These are phyloP conservation scores for Hesperophylax magnus DNA, from an alignment of 1,140 invertebrate species.

Conservation along the genomic window DNA sequence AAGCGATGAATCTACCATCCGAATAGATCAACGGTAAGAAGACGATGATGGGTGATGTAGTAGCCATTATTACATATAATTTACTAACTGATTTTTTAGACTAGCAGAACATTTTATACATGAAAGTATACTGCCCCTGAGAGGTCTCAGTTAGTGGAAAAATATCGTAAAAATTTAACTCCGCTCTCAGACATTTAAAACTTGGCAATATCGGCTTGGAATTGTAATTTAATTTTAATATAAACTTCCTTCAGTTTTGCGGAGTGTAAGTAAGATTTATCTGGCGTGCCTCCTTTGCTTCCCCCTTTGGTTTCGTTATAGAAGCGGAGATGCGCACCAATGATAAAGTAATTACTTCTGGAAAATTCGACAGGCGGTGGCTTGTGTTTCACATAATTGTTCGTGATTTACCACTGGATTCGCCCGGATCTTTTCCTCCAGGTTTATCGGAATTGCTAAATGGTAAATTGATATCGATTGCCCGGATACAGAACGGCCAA, in stretches of 20 bases:
- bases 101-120: no score
- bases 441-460: conserved; percentile 12
- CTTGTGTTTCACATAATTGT: conserved; percentile 44
- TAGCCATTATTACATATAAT: no score
- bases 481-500: no score
- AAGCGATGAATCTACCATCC: no score
- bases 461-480: conserved; percentile 21
- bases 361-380: conserved; percentile 38
- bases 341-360: conserved; percentile 45
- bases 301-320: neutral
- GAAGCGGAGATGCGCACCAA: conserved; percentile 22
- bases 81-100: no score
- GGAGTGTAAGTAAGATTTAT: conserved; percentile 30
- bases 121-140: no score
- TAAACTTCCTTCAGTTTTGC: conserved; percentile 9
- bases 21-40: no score
- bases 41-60: no score
- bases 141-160: no score
- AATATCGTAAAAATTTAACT: no score
- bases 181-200: neutral
- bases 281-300: neutral
- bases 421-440: neutral
- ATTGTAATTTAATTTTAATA: conserved; percentile 17
- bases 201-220: neutral
- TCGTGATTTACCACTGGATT: conserved; percentile 35